Conservation (phyloP, 2,113 vertebrate species). For the Alethe diademata region DNA sequence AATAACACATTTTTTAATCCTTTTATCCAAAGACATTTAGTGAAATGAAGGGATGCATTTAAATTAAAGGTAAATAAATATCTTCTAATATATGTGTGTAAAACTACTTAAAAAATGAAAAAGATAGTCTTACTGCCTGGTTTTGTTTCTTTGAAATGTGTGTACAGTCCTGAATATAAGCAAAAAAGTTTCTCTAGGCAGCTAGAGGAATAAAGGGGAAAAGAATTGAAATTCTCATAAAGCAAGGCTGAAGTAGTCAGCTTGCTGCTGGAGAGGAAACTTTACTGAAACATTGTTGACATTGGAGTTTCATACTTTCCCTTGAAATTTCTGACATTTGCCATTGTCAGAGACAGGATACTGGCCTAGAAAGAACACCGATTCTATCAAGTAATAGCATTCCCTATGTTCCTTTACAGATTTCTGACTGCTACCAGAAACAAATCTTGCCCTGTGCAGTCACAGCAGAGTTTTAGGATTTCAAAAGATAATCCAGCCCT, state of each 20-base stretch:
- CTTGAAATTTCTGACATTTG: not conserved
- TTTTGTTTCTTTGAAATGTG: not conserved
- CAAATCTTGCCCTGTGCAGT: not conserved
- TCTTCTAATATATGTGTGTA: not conserved
- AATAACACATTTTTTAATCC: not conserved
- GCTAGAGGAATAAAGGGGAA: not conserved
- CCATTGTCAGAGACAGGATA: not conserved
- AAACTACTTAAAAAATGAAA: not conserved
- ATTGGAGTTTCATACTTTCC: not conserved
- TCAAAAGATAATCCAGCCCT: slow-evolving; percentile 10
- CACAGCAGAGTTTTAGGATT: not conserved
- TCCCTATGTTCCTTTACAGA: not conserved
- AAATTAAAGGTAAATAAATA: not conserved
- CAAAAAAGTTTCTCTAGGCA: not conserved
- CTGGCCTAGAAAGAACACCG: not conserved
- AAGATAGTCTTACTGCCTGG: not conserved
- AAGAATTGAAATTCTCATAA: not conserved
- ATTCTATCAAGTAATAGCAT: not conserved
- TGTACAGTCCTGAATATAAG: not conserved
- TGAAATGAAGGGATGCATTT: not conserved
- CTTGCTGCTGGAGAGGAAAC: not conserved
- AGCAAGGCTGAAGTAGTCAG: not conserved
- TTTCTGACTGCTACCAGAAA: slow-evolving; percentile 1
- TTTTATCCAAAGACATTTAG: not conserved
- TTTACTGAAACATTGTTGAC: not conserved